Base-by-base conservation (phyloP, 2,888 invertebrate species). In the Thereva nobilitata region DNA sequence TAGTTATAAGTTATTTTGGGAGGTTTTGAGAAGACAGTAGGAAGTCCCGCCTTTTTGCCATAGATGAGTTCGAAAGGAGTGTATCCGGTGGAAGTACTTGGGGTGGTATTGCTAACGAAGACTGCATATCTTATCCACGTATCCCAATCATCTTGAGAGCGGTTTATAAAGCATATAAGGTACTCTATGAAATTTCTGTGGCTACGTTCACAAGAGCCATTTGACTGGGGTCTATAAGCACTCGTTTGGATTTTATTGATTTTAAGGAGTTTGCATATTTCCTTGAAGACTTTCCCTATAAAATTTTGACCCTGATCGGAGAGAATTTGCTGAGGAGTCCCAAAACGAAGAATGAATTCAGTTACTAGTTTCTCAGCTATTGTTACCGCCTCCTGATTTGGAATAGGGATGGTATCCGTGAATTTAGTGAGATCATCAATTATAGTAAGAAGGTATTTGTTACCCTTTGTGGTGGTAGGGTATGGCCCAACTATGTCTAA, bases 401-500 rank as follows among this genome's bases (percentile, higher is more conserved):
- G 68, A 8, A 76, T 59, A 7, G 75, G 66, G 52, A 71, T 71
- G 47, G 75, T 74, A 47, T 71, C 68, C 10, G 71, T 72, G 66
- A 68, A 76, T 70, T 75, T 75, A 1, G 75, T 73, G n/a, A 74
- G 50, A 54, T 72, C 72, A 59, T 75, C 72, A 66, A 75, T 73
- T n/a, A 71, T 57, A 4, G 73, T 75, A 41, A 75, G 42, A 42
- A 75, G 71, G 64, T 71, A 75, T 68, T 65, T 71, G 67, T 74
- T 74, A 35, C 70, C 72, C 34, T 69, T 65, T 54, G 70, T 45
- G 1, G 71, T 72, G 12, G 65, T 10, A 7, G 72, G 72, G 52
- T 75, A 65, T 1, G 75, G 74, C 47, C 75, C 74, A 7, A 76
- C 73, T 7, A 76, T 72, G 63, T 76, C 74, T 34, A 77, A 10